phyloP scores from a whole-genome alignment of 2,113 vertebrate genomes.

The Xiphias gladius region DNA sequence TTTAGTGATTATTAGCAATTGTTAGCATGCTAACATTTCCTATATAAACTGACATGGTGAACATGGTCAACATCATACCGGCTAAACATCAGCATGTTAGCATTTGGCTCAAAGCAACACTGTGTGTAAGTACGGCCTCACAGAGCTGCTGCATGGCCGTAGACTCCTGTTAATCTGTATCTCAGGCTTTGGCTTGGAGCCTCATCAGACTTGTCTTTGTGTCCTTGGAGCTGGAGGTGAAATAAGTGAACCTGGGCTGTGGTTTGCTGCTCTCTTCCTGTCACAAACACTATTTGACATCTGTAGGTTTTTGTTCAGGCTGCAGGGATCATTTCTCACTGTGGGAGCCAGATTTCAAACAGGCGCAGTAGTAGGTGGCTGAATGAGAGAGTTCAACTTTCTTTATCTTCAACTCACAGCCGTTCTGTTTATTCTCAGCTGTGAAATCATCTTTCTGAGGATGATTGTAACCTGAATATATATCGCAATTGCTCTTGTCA shows the following conservation, averaged over 20 bases:
- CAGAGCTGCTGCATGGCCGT: too few species aligned
- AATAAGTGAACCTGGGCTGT: constrained; percentile 35
- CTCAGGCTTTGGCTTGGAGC: too few species aligned
- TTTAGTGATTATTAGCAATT: too few species aligned
- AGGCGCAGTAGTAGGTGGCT: constrained; percentile 44
- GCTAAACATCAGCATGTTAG: too few species aligned
- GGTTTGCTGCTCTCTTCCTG: constrained; percentile 36
- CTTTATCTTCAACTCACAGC: background rate
- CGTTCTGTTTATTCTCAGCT: background rate
- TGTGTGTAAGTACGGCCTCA: too few species aligned
- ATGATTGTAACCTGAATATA: background rate
- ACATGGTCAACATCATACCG: too few species aligned
- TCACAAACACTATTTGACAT: constrained; percentile 27
- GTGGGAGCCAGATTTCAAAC: accelerated
- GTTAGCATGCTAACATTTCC: too few species aligned
- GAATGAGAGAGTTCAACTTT: background rate
- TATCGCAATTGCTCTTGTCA: accelerated
- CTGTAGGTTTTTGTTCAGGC: constrained; percentile 46
- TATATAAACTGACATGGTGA: too few species aligned
- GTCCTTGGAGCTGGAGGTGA: constrained; percentile 19
- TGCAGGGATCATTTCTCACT: constrained; percentile 30
- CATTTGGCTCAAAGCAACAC: too few species aligned
- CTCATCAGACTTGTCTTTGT: too few species aligned
- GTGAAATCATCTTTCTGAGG: constrained; percentile 40
- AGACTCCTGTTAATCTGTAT: too few species aligned